Percentiles rank a stretch among this genome's conserved stretches.
These are phyloP conservation scores for Mesitornis unicolor DNA, from an alignment of 2,113 vertebrate genomes.

Conservation along the genomic window DNA sequence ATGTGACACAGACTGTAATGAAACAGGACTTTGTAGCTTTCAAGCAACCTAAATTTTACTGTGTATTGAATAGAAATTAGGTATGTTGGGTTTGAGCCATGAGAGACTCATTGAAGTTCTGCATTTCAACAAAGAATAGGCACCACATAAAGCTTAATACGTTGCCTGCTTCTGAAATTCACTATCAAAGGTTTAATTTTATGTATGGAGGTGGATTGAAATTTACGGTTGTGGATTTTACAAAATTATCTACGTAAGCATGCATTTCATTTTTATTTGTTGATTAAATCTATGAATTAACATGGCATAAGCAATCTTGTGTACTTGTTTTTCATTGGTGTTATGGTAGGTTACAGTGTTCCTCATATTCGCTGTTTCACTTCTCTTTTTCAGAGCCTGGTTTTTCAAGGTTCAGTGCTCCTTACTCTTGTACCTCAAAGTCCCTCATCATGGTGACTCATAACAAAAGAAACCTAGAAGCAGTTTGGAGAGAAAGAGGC, in stretches of 20 bases:
- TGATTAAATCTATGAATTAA: not conserved
- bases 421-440: not conserved
- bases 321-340: not conserved
- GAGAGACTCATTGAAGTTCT: not conserved
- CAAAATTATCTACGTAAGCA: not conserved
- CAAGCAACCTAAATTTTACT: not conserved
- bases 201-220: not conserved
- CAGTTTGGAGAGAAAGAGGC: not conserved
- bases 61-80: not conserved
- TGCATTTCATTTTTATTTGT: not conserved
- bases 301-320: not conserved
- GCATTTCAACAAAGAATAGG: not conserved
- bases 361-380: not conserved
- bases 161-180: not conserved
- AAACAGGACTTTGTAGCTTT: not conserved
- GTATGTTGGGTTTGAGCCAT: not conserved
- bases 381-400: not conserved
- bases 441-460: not conserved
- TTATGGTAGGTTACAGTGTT: not conserved
- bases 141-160: not conserved
- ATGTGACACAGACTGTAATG: not conserved
- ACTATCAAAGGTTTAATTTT: not conserved
- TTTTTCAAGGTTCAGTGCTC: not conserved
- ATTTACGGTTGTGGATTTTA: not conserved
- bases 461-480: conserved; percentile 17